Evolutionary conservation across 2,888 invertebrate species (phyloP).

Genomic region (Cephalotes varians): DNA sequence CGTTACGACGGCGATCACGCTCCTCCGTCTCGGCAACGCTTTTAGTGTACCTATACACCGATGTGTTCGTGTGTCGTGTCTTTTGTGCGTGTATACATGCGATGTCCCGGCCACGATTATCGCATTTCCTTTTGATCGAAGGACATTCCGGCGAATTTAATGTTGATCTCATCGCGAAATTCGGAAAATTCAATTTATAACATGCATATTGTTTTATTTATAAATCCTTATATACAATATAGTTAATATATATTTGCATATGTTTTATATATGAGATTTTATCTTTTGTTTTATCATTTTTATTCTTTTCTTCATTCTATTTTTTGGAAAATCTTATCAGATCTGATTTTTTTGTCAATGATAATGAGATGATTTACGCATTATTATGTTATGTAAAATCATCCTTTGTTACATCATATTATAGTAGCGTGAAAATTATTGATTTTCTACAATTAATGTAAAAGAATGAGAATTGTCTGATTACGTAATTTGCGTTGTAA

Average conservation of each 20-base stretch:
- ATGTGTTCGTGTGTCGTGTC: not conserved
- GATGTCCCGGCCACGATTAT: not conserved
- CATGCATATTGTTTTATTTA: not conserved
- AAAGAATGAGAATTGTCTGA: constrained; percentile 4
- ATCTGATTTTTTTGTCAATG: not conserved
- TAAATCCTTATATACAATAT: not conserved
- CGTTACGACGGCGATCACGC: constrained; percentile 56
- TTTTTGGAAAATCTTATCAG: not conserved
- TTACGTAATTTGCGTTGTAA: constrained; percentile 36
- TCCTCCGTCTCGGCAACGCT: constrained; percentile 56
- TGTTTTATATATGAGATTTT: not conserved
- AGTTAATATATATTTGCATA: not conserved
- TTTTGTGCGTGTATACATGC: not conserved
- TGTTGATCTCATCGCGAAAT: not conserved
- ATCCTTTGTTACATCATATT: not conserved
- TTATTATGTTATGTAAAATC: not conserved
- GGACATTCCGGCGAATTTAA: not conserved
- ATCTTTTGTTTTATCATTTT: not conserved
- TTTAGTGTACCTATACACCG: constrained; percentile 52
- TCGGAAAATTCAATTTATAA: not conserved
- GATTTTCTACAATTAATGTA: constrained; percentile 15
- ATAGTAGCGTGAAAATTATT: constrained; percentile 5
- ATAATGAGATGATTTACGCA: not conserved
- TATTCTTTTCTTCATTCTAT: not conserved
- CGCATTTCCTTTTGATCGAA: not conserved